Conservation (phyloP, 2,888 invertebrate species). For the Bombylius discolor region DNA sequence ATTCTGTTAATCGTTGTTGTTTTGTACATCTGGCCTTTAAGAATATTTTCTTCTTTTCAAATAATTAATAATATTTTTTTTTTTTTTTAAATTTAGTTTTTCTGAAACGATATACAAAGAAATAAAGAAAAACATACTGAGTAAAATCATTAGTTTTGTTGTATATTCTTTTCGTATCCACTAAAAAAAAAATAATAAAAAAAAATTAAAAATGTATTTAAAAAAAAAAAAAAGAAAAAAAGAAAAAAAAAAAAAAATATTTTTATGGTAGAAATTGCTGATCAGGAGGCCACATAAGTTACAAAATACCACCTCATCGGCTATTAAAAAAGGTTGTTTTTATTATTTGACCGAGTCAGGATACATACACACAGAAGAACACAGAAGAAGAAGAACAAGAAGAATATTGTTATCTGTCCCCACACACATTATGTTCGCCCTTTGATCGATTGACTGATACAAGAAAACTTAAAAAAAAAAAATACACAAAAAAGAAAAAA, state of each 20-base stretch:
- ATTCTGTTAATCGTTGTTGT: no score
- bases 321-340: not conserved
- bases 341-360: not conserved
- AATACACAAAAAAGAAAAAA: not conserved
- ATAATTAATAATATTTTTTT: no score
- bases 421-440: no score
- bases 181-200: not conserved
- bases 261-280: no score
- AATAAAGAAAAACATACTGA: not conserved
- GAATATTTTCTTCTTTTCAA: no score
- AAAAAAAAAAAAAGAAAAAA: not conserved
- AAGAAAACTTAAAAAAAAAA: not conserved
- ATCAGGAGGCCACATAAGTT: no score
- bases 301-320: no score
- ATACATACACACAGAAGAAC: not conserved
- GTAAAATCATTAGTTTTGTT: not conserved
- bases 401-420: no score
- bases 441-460: no score
- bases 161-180: no score
- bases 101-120: not conserved
- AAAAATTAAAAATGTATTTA: not conserved
- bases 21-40: no score
- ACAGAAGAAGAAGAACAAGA: not conserved
- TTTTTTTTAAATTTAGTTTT: no score
- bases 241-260: not conserved